Evolutionary conservation across 2,888 invertebrate genomes (phyloP).

Genomic region (Oligia fasciuncula): DNA sequence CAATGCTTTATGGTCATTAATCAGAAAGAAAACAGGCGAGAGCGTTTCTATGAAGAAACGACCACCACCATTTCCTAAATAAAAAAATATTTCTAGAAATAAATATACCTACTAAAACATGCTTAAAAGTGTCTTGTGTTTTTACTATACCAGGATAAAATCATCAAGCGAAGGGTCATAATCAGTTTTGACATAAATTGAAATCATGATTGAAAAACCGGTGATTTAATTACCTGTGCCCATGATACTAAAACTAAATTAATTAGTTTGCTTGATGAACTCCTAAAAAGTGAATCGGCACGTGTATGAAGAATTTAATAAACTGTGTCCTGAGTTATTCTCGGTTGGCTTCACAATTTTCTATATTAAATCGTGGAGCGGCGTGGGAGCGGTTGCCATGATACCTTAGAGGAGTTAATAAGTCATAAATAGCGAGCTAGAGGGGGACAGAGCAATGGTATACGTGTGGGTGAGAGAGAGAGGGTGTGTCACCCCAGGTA

Average conservation of each 20-base stretch:
- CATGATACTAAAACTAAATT: conserved; percentile 7
- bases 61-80: too few relatives aligned
- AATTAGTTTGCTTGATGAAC: conserved; percentile 46
- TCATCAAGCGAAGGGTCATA: background rate
- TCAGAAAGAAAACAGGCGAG: too few relatives aligned
- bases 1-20: too few relatives aligned
- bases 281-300: conserved; percentile 57
- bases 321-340: conserved; percentile 82
- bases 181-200: background rate
- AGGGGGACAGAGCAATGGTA: conserved; percentile 74
- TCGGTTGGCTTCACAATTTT: conserved; percentile 87
- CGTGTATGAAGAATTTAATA: conserved; percentile 85
- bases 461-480: conserved; percentile 71
- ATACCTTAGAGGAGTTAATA: conserved; percentile 90
- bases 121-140: background rate
- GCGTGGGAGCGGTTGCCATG: conserved; percentile 87
- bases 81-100: background rate
- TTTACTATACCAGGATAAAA: background rate
- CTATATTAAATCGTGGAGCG: conserved; percentile 86
- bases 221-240: conserved; percentile 2
- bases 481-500: conserved; percentile 81
- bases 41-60: too few relatives aligned
- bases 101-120: background rate
- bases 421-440: conserved; percentile 87
- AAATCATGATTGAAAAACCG: background rate